Percentiles rank a stretch among this genome's conserved stretches.
Conservation (phyloP, 2,797 vertebrate species). For the Coendou prehensilis region DNA sequence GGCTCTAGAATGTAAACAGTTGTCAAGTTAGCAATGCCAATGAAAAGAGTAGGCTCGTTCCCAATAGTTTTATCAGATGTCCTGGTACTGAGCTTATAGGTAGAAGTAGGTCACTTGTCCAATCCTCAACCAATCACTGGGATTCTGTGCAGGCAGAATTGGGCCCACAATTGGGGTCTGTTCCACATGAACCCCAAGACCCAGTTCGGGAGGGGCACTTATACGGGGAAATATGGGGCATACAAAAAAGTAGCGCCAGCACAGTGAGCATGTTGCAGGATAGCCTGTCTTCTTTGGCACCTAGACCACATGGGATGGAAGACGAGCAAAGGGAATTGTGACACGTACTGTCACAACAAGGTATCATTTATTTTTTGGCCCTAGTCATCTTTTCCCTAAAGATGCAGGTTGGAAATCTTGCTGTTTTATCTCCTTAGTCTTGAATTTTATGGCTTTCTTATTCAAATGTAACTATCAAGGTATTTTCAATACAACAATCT, state of each 20-base stretch:
- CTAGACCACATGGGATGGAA: background rate
- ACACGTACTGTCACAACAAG: background rate
- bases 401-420: constrained; percentile 3
- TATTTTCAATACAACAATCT: background rate
- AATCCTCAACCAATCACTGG: background rate
- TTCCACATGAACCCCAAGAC: background rate
- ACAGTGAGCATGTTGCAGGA: rapidly evolving
- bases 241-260: background rate
- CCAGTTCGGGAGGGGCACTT: background rate
- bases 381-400: constrained; percentile 21
- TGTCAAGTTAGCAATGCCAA: background rate
- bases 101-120: background rate
- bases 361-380: background rate
- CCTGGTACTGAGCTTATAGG: background rate
- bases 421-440: background rate
- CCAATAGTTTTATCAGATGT: background rate
- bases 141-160: background rate
- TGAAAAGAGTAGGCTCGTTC: background rate
- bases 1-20: background rate
- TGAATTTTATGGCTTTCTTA: constrained; percentile 24
- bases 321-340: background rate
- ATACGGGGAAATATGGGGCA: background rate
- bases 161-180: background rate
- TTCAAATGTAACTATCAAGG: background rate
- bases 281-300: background rate